Percentiles rank a stretch among this genome's conserved stretches.
These are phyloP conservation scores for Melitaea cinxia DNA, from an alignment of 1,140 invertebrate genomes.

Conservation along the genomic window DNA sequence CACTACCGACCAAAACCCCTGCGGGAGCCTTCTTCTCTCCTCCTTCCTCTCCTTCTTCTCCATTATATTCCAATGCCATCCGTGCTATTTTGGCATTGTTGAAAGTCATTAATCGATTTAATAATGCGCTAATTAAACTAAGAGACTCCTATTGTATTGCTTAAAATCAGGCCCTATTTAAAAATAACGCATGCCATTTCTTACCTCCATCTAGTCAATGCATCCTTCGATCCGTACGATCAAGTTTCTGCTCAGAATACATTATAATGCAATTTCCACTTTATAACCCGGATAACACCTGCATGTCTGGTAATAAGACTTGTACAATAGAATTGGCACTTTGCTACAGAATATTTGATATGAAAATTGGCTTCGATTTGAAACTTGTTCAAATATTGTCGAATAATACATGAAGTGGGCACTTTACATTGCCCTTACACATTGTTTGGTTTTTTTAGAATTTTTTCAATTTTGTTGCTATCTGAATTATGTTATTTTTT, in stretches of 20 bases:
- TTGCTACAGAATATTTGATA: constrained; percentile 1
- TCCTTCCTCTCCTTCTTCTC: too few relatives aligned
- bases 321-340: constrained; percentile 1
- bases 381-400: neutral
- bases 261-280: constrained; percentile 31
- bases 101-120: too few relatives aligned
- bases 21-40: too few relatives aligned
- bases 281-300: constrained; percentile 11
- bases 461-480: too few relatives aligned
- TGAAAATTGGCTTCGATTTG: neutral
- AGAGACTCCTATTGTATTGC: too few relatives aligned
- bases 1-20: too few relatives aligned
- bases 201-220: neutral
- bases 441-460: neutral
- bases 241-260: constrained; percentile 26
- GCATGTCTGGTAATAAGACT: constrained; percentile 5
- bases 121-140: too few relatives aligned
- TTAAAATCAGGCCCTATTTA: too few relatives aligned
- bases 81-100: too few relatives aligned
- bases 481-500: too few relatives aligned
- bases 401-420: neutral
- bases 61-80: too few relatives aligned
- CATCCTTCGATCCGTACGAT: neutral
- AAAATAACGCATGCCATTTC: neutral
- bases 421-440: neutral